Evolutionary conservation across 2,113 vertebrate genomes (phyloP).

Genomic region (human (Homo sapiens)): DNA sequence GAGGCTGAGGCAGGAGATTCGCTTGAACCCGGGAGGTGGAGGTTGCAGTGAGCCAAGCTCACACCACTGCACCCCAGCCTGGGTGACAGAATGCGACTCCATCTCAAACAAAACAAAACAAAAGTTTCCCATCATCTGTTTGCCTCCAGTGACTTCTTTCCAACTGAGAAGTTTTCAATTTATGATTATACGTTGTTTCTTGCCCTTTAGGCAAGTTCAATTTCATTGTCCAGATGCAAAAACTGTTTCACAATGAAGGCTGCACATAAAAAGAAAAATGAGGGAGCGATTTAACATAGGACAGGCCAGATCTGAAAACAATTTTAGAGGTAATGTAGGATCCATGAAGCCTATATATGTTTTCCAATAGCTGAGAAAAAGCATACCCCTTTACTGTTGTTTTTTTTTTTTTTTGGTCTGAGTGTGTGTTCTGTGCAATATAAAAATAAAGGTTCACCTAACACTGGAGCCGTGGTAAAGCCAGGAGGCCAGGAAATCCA

Average conservation of each 20-base stretch:
- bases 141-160: not conserved
- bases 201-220: constrained; percentile 59
- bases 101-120: too few species aligned
- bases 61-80: too few species aligned
- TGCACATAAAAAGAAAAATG: constrained; percentile 42
- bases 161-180: constrained; percentile 24
- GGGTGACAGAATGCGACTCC: too few species aligned
- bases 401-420: not conserved
- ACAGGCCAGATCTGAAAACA: not conserved
- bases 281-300: constrained; percentile 21
- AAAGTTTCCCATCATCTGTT: not conserved
- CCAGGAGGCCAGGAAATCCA: not conserved
- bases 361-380: constrained; percentile 1
- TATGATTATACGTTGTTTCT: constrained; percentile 27
- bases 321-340: not conserved
- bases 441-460: not conserved
- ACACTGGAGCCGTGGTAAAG: constrained; percentile 27
- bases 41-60: too few species aligned
- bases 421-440: not conserved
- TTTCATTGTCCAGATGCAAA: constrained; percentile 46
- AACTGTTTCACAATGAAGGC: constrained; percentile 43
- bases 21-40: too few species aligned
- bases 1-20: too few species aligned
- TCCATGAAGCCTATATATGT: not conserved
- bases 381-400: not conserved